Conservation (phyloP, 2,113 vertebrate species). For the Mionectes macconnelli region DNA sequence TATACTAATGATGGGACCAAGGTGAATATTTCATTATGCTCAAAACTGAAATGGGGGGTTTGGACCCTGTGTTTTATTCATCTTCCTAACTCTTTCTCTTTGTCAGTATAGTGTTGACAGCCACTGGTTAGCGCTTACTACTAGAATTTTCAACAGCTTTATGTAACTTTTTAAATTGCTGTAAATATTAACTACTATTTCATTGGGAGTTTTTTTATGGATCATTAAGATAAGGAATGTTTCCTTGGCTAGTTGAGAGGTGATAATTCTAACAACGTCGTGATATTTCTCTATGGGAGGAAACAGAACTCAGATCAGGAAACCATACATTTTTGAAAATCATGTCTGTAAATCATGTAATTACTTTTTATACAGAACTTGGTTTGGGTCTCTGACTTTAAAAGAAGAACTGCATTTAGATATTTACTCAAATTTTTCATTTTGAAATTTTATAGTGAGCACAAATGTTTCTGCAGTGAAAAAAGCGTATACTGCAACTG, state of each 20-base stretch:
- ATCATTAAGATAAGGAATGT: background rate
- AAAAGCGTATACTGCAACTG: fast-evolving
- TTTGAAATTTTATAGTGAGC: background rate
- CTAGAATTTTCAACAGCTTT: background rate
- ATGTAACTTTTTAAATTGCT: background rate
- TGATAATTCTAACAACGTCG: background rate
- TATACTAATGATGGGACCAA: background rate
- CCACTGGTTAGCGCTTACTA: background rate
- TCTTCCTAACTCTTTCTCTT: background rate
- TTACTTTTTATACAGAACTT: background rate
- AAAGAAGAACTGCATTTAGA: background rate
- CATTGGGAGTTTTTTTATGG: background rate
- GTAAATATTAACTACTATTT: background rate
- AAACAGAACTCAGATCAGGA: background rate
- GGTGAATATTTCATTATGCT: background rate
- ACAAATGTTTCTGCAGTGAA: background rate
- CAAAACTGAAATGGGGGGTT: background rate
- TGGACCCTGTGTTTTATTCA: background rate
- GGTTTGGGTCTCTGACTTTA: background rate
- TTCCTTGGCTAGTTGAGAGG: background rate
- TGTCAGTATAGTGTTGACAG: background rate
- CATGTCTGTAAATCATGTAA: background rate
- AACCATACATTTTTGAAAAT: background rate
- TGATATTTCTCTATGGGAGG: background rate
- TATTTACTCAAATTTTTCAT: background rate